Evolutionary conservation across 1,140 invertebrate genomes (phyloP).

Genomic region (Brachionus sp.): DNA sequence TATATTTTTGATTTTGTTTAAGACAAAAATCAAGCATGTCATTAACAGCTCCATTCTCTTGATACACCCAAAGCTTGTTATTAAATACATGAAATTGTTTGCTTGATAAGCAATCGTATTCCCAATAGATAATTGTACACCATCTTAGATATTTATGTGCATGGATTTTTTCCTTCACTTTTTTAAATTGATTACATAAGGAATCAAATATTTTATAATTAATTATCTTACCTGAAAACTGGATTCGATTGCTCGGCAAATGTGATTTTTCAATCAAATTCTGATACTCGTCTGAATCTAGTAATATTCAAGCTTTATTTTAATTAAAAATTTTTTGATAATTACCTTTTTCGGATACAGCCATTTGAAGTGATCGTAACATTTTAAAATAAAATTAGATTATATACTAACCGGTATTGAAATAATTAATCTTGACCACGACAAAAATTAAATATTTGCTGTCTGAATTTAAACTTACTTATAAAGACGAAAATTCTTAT

Average conservation of each 20-base stretch:
- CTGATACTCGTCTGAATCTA: neutral
- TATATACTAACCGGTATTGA: neutral
- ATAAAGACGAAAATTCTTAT: slow-evolving; percentile 6
- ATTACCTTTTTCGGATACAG: neutral
- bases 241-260: neutral
- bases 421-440: neutral
- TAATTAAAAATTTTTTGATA: neutral
- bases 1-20: neutral
- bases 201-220: neutral
- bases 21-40: neutral
- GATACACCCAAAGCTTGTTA: neutral
- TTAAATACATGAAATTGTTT: slow-evolving; percentile 10
- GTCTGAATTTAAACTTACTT: neutral
- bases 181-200: neutral
- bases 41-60: neutral
- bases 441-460: slow-evolving; percentile 30
- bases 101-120: neutral
- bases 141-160: neutral
- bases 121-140: slow-evolving; percentile 7
- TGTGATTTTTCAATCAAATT: neutral
- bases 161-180: neutral
- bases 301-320: neutral
- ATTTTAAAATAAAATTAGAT: neutral
- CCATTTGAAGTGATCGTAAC: slow-evolving; percentile 4
- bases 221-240: neutral